Conservation (phyloP, 2,113 vertebrate genomes). For the Porphyrio hochstetteri region DNA sequence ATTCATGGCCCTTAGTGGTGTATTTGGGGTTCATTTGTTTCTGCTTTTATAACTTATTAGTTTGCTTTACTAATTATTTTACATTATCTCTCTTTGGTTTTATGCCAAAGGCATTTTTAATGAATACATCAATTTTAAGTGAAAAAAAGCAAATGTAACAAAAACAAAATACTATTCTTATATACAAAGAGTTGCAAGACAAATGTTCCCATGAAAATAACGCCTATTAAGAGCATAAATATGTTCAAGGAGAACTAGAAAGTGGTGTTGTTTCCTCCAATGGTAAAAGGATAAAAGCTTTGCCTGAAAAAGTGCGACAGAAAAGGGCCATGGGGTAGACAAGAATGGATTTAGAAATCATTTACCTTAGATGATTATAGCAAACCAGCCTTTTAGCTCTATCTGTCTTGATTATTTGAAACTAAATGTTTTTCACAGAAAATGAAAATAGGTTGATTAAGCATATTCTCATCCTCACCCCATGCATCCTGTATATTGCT, state of each 20-base stretch:
- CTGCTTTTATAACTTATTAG: not conserved
- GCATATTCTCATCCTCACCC: not conserved
- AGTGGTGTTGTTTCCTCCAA: not conserved
- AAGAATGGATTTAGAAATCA: not conserved
- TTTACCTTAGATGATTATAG: not conserved
- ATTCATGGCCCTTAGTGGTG: not conserved
- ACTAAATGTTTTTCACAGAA: not conserved
- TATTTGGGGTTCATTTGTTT: not conserved
- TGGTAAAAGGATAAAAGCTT: not conserved
- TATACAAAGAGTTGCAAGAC: not conserved
- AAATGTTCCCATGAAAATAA: not conserved
- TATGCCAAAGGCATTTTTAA: not conserved
- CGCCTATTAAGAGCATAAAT: not conserved
- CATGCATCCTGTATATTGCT: not conserved
- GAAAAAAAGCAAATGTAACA: not conserved
- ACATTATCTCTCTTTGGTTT: not conserved
- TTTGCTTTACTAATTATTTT: not conserved
- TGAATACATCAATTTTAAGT: not conserved
- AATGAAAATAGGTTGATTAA: constrained; percentile 43
- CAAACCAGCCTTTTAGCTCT: not conserved
- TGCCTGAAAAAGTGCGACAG: not conserved
- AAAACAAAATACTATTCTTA: not conserved
- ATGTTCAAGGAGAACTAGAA: not conserved
- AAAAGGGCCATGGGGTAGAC: not conserved
- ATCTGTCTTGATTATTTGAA: not conserved